phyloP scores from a whole-genome alignment of 2,888 invertebrate genomes.

The Parascotia fuliginaria region DNA sequence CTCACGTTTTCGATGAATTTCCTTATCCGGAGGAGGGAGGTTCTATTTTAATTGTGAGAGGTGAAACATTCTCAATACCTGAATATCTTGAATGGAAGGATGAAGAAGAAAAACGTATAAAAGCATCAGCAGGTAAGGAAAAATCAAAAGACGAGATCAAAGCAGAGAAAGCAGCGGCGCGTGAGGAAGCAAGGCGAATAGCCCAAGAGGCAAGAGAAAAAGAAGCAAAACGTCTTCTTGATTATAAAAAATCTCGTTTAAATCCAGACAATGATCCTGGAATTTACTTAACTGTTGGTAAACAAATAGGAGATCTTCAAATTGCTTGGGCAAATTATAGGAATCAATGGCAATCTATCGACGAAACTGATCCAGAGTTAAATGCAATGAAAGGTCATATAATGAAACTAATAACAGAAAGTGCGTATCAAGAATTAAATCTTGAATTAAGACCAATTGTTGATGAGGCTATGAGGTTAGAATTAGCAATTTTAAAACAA shows the following conservation, averaged over 20 bases:
- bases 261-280: slow-evolving; percentile 79
- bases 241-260: slow-evolving; percentile 79
- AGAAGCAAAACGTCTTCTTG: slow-evolving; percentile 69
- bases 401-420: slow-evolving; percentile 87
- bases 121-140: slow-evolving; percentile 62
- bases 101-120: slow-evolving; percentile 65
- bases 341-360: slow-evolving; percentile 70
- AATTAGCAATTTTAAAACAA: slow-evolving; percentile 81
- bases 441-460: slow-evolving; percentile 88
- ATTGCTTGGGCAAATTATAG: slow-evolving; percentile 65
- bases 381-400: slow-evolving; percentile 88
- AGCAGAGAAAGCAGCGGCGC: slow-evolving; percentile 70
- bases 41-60: slow-evolving; percentile 84
- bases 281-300: slow-evolving; percentile 60
- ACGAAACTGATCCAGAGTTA: slow-evolving; percentile 73
- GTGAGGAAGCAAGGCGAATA: slow-evolving; percentile 71
- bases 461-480: slow-evolving; percentile 88
- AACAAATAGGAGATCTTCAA: slow-evolving; percentile 48
- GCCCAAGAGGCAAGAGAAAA: slow-evolving; percentile 62
- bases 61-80: slow-evolving; percentile 86
- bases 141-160: slow-evolving; percentile 78
- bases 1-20: slow-evolving; percentile 88
- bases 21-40: slow-evolving; percentile 91
- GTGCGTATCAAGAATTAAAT: slow-evolving; percentile 88
- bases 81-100: slow-evolving; percentile 82